Evolutionary conservation across 2,888 invertebrate genomes (phyloP).

Genomic region (Drosophila nr. perissopoda): DNA sequence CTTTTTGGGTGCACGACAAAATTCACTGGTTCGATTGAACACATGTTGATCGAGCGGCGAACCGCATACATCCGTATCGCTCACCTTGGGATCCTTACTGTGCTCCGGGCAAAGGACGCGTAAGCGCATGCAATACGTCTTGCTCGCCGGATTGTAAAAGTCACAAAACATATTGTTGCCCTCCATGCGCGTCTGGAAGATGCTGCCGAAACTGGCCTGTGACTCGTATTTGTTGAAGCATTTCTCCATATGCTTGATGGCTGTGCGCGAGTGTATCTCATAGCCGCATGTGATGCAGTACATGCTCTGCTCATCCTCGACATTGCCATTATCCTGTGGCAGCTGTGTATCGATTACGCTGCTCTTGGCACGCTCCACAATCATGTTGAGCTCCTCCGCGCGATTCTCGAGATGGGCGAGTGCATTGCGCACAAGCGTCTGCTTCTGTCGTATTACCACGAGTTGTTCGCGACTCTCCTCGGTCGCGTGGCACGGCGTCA

Average conservation of each 20-base stretch:
- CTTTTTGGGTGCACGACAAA: slow-evolving; percentile 95
- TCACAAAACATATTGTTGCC: slow-evolving; percentile 99
- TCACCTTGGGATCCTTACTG: slow-evolving; percentile 96
- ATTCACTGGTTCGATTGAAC: slow-evolving; percentile 93
- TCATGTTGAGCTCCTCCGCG: slow-evolving; percentile 91
- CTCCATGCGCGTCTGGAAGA: slow-evolving; percentile 97
- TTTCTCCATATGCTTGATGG: slow-evolving; percentile 98
- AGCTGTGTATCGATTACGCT: slow-evolving; percentile 88
- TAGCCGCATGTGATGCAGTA: slow-evolving; percentile 99
- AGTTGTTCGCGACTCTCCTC: slow-evolving; percentile 90
- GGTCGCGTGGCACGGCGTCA: slow-evolving; percentile 94
- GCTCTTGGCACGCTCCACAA: slow-evolving; percentile 92
- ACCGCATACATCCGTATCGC: slow-evolving; percentile 95
- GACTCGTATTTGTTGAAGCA: slow-evolving; percentile 99
- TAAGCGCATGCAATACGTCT: slow-evolving; percentile 97
- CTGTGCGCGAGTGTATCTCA: slow-evolving; percentile 95
- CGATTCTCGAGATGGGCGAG: slow-evolving; percentile 93
- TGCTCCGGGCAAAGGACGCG: slow-evolving; percentile 99
- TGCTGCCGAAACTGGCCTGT: slow-evolving; percentile 97
- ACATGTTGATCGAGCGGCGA: slow-evolving; percentile 94
- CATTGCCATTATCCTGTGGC: slow-evolving; percentile 87
- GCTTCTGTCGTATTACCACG: slow-evolving; percentile 91
- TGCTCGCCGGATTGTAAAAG: slow-evolving; percentile 94
- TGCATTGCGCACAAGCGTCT: slow-evolving; percentile 91
- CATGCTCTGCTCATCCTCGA: slow-evolving; percentile 90